phyloP scores from a whole-genome alignment of 2,797 vertebrate genomes.

The Silurus lanzhouensis region DNA sequence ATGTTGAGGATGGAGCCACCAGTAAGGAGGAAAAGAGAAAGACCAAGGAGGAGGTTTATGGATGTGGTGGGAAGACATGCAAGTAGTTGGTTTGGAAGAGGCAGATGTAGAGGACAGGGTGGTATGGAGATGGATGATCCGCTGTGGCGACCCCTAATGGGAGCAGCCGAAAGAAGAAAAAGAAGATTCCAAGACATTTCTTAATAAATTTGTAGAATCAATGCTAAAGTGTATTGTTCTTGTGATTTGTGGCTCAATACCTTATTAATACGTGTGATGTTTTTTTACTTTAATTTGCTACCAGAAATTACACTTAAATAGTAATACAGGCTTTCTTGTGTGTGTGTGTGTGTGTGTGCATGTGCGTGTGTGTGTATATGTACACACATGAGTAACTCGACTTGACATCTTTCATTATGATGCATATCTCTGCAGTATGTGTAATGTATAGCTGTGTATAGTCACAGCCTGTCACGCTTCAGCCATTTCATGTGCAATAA shows the following conservation, averaged over 20 bases:
- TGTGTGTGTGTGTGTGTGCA: slow-evolving; percentile 32
- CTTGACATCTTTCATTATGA: slow-evolving; percentile 40
- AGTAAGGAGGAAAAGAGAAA: too few relatives aligned
- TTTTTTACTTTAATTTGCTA: not conserved
- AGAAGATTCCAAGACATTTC: too few relatives aligned
- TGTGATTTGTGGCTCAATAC: not conserved
- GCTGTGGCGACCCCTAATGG: too few relatives aligned
- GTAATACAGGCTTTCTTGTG: slow-evolving; percentile 23
- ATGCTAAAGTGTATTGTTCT: slow-evolving; percentile 1
- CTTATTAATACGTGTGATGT: not conserved
- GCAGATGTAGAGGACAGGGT: too few relatives aligned
- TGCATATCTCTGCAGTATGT: slow-evolving; percentile 42
- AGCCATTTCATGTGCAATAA: slow-evolving; percentile 18
- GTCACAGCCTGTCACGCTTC: slow-evolving; percentile 18
- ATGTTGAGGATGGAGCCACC: too few relatives aligned
- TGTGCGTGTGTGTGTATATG: slow-evolving; percentile 34
- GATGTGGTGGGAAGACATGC: too few relatives aligned
- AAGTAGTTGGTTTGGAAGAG: too few relatives aligned
- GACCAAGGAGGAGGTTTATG: too few relatives aligned
- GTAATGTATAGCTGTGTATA: slow-evolving; percentile 33
- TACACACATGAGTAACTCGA: not conserved
- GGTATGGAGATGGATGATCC: too few relatives aligned
- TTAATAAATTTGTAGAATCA: slow-evolving; percentile 8
- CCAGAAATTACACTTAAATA: not conserved
- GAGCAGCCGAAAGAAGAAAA: too few relatives aligned